phyloP scores from a whole-genome alignment of 2,797 vertebrate genomes.

The Sciurus carolinensis region DNA sequence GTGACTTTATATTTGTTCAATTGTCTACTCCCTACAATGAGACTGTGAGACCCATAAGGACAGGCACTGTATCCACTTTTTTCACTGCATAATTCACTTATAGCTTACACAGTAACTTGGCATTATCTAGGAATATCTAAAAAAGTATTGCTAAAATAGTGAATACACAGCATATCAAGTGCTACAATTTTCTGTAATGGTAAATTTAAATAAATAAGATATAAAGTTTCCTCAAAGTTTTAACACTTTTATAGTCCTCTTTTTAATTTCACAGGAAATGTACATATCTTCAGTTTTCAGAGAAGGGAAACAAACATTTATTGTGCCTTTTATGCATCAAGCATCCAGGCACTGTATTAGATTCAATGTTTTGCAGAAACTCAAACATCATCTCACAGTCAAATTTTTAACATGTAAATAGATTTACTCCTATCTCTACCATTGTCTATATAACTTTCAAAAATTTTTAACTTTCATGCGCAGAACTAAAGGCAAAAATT shows the following conservation, averaged over 20 bases:
- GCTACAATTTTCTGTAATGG: not conserved
- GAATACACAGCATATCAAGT: not conserved
- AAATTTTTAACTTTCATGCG: not conserved
- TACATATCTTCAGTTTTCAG: not conserved
- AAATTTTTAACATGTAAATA: not conserved
- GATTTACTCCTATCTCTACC: not conserved
- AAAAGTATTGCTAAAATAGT: conserved; percentile 44
- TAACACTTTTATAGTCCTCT: not conserved
- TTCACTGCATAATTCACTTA: not conserved
- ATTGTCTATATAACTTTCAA: not conserved
- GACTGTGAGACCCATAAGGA: not conserved
- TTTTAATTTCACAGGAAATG: conserved; percentile 40
- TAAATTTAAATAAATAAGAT: conserved; percentile 8
- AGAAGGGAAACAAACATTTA: not conserved
- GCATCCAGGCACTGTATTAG: not conserved
- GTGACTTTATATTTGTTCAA: not conserved
- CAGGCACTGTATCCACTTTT: not conserved
- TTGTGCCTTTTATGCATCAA: not conserved
- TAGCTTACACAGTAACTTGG: not conserved
- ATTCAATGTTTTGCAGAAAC: not conserved
- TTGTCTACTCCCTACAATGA: not conserved
- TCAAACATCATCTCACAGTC: not conserved
- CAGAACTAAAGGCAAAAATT: conserved; percentile 9
- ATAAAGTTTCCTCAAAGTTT: not conserved
- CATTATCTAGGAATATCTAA: conserved; percentile 15